Evolutionary conservation across 2,888 invertebrate species (phyloP), one percentile per base, ranked within the genome.

Genomic region (Andrena dorsata): DNA sequence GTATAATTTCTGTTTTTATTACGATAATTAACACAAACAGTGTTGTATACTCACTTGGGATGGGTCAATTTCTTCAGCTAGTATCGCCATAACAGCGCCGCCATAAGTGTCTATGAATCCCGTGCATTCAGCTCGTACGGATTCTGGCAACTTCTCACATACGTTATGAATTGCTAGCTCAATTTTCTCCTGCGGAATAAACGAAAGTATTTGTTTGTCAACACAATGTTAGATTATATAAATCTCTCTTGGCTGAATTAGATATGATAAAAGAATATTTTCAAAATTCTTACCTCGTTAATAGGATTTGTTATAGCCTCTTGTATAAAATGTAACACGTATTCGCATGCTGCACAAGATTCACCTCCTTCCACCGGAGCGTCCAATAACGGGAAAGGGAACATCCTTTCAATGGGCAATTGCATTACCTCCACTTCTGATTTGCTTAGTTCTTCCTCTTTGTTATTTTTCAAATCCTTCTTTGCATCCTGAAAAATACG

Each of bases 71-170:
- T 97, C 96, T 92, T 98, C 97, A 53, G 96, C 97, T 8, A 98
- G 92, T 76, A 98, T 93, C 8, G 97, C 97, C 86, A 98, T 96
- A 77, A 98, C 94, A 2, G 97, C 97, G 87, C 97, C 97, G 20
- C 97, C 97, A 92, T 98, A 98, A 84, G 96, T 95, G 6, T 96
- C 95, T 6, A 98, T 95, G 93, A 98, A 98, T 89, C 96, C 95
- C 51, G 95, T 94, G 92, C 98, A 98, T 88, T 97, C 95, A 0
- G 93, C 94, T 79, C 95, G 94, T 26, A 98, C 92, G 0, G 96
- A 94, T 8, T 91, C 84, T 1, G 98, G 97, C 64, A 98, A 93
- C 86, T 95, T 95, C 10, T 94, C 92, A 93, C 98, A 98, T 0
- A 97, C 96, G 82, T 95, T 94, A 82, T 96, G 95, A 0, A 98